Percentiles rank a stretch among this genome's conserved stretches.
phyloP scores from a whole-genome alignment of 2,113 vertebrate species.

The Coracopsis vasa region DNA sequence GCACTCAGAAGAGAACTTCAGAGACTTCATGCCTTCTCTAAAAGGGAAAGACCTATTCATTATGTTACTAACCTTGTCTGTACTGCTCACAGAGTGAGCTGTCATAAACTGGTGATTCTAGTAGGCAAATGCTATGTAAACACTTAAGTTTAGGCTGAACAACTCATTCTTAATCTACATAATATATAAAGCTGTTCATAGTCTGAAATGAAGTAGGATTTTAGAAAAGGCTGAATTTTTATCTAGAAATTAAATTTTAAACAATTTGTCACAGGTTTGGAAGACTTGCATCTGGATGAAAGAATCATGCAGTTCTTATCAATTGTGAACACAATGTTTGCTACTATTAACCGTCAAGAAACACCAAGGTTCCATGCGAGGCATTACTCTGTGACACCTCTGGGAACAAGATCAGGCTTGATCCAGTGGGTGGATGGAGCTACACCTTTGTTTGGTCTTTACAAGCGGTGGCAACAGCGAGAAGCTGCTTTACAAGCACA shows the following conservation, averaged over 20 bases:
- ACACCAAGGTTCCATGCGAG: slow-evolving; percentile 90
- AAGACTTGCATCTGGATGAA: slow-evolving; percentile 96
- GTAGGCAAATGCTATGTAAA: background rate
- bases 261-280: slow-evolving; percentile 78
- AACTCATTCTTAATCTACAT: background rate
- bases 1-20: background rate
- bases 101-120: background rate
- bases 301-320: slow-evolving; percentile 99
- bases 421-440: slow-evolving; percentile 99
- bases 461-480: slow-evolving; percentile 97
- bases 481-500: slow-evolving; percentile 92
- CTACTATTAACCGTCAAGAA: slow-evolving; percentile 95
- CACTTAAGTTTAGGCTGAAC: background rate
- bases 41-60: background rate
- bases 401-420: slow-evolving; percentile 94
- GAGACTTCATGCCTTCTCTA: background rate
- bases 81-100: background rate
- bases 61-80: background rate
- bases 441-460: slow-evolving; percentile 94
- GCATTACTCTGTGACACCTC: slow-evolving; percentile 95
- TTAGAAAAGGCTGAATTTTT: accelerated
- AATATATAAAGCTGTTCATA: background rate
- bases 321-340: slow-evolving; percentile 99
- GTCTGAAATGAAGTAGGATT: background rate
- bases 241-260: background rate